phyloP scores from a whole-genome alignment of 2,113 vertebrate genomes.

The Rhinolophus ferrumequinum region DNA sequence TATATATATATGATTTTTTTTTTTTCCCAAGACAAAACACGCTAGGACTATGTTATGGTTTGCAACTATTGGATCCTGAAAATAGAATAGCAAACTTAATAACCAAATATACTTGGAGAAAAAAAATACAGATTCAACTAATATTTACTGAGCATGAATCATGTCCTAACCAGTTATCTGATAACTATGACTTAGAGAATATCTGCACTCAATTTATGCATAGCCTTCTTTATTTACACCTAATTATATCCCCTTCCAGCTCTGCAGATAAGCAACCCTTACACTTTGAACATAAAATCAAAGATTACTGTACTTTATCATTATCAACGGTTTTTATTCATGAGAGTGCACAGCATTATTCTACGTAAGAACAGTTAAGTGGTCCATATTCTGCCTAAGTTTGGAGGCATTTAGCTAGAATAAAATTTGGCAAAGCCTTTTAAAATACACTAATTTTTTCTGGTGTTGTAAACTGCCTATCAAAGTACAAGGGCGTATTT shows the following conservation, averaged over 20 bases:
- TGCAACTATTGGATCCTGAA: neutral
- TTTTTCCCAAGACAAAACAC: neutral
- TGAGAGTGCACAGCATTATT: neutral
- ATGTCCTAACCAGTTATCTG: neutral
- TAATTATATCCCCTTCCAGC: neutral
- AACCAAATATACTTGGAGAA: neutral
- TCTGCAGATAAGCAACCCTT: neutral
- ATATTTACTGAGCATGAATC: neutral
- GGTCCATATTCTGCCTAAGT: constrained; percentile 33
- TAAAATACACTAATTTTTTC: constrained; percentile 16
- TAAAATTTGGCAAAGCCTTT: constrained; percentile 55
- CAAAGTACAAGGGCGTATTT: neutral
- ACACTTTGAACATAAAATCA: neutral
- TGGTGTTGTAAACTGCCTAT: constrained; percentile 15
- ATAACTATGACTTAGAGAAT: neutral
- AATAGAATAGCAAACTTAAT: neutral
- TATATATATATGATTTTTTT: neutral
- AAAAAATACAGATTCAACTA: neutral
- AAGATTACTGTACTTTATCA: neutral
- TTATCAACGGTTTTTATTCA: neutral
- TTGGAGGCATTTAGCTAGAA: neutral
- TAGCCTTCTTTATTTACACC: neutral
- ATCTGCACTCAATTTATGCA: neutral
- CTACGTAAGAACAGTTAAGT: neutral
- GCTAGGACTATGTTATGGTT: neutral